These are phyloP conservation scores for Antitype chi DNA, from an alignment of 2,888 invertebrate species.

Conservation along the genomic window DNA sequence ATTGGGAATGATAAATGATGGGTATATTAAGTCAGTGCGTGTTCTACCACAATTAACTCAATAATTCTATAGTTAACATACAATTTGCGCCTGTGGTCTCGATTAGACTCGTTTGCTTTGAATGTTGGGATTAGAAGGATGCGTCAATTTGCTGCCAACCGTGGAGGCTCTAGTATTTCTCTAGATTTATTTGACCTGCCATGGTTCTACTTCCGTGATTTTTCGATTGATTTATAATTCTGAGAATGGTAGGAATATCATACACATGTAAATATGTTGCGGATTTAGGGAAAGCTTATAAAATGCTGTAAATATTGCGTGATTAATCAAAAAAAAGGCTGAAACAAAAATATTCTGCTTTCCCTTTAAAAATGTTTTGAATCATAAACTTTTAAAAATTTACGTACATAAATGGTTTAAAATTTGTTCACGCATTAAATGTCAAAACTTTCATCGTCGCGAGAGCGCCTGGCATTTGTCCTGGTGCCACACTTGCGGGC, in stretches of 20 bases:
- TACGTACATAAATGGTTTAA: conserved; percentile 22
- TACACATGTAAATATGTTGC: no score
- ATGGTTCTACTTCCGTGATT: not conserved
- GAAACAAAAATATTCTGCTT: not conserved
- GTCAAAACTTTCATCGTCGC: conserved; percentile 65
- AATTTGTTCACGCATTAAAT: conserved; percentile 59
- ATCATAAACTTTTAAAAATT: conserved; percentile 2
- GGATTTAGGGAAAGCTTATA: not conserved
- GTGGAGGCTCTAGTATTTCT: not conserved
- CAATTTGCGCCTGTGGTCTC: conserved; percentile 7
- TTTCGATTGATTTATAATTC: conserved; percentile 1
- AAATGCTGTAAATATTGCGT: not conserved
- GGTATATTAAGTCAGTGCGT: conserved; percentile 32
- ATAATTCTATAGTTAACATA: conserved; percentile 24
- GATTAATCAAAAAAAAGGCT: not conserved
- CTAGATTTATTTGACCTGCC: conserved; percentile 4
- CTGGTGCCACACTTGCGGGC: conserved; percentile 68
- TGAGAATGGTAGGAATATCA: no score
- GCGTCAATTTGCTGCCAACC: conserved; percentile 30
- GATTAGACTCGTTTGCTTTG: conserved; percentile 12
- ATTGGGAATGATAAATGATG: conserved; percentile 44
- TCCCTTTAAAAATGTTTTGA: conserved; percentile 3
- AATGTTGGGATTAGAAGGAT: conserved; percentile 13
- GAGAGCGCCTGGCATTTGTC: conserved; percentile 51
- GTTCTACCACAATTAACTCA: conserved; percentile 34